Evolutionary conservation across 1,140 invertebrate species (phyloP), one percentile per base, ranked within the genome.

Genomic region (Phocides pigmalion): DNA sequence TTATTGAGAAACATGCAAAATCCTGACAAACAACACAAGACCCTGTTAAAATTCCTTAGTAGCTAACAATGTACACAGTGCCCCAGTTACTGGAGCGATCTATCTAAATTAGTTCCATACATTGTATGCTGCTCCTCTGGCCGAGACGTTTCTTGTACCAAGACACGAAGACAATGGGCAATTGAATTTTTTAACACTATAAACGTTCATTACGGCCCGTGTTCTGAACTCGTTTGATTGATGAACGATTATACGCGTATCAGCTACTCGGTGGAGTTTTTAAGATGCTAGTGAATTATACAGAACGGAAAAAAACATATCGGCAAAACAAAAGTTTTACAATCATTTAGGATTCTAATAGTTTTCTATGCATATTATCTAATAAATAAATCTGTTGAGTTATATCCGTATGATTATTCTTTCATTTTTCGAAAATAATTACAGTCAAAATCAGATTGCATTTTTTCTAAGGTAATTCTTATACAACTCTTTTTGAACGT

Each of bases 1-100:
- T n/a, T n/a, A n/a, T n/a, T 22, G 54, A 46, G 9, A 28, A 25
- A 17, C 14, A 58, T 59, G 54, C 42, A 35, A 44, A 59, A 46
- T 59, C 41, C 54, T 47, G 41, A n/a, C 42, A 11, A 20, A 22
- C 6, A 35, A 22, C 41, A 32, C 37, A 19, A 20, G 54, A 46
- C 39, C 54, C 54, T 58, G 54, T 58, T 58, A 32, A 58, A 44
- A 58, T 58, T 58, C 54, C 54, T 42, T 12, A 39, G 54, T n/a
- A 15, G 49, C 14, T 17, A 41, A 44, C 54, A 58, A 58, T 44
- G 54, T 58, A 19, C 35, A 58, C 9, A 58, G 19, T 44, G 54
- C 14, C 54, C 54, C 54, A 58, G 54, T 58, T 58, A 56, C 19
- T 8, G 2, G 53, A 56, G 39, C 53, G 53, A 56, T 56, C 39